Percentiles rank a stretch among this genome's conserved stretches.
Conservation (phyloP, 1,140 invertebrate species). For the Lepidotrigona ventralis region DNA sequence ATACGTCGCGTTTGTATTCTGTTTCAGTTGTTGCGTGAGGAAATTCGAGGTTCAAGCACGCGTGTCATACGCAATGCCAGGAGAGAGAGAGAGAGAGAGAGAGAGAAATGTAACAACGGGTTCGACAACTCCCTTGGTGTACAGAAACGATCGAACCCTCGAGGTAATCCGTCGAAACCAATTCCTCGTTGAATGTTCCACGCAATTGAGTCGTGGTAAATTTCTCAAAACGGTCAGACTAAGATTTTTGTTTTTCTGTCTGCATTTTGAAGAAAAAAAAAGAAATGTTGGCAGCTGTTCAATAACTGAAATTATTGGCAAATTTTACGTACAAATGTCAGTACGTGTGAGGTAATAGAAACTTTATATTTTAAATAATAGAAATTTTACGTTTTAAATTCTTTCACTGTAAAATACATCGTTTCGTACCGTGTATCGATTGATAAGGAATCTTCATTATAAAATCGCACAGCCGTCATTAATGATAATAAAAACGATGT, state of each 20-base stretch:
- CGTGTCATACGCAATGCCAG: constrained; percentile 38
- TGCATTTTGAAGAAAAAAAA: neutral
- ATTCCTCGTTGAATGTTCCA: neutral
- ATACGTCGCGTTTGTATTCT: constrained; percentile 44
- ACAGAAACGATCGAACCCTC: constrained; percentile 6
- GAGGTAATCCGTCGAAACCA: constrained; percentile 2
- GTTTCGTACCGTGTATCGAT: no score
- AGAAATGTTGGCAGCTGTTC: neutral
- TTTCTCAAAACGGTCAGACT: no score
- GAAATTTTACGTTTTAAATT: no score
- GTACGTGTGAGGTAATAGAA: no score
- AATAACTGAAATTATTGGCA: neutral
- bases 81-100: neutral
- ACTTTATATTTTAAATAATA: no score
- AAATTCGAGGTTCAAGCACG: constrained; percentile 51
- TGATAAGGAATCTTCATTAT: no score
- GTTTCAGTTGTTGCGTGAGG: constrained; percentile 48
- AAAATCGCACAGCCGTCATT: no score
- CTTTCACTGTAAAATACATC: no score
- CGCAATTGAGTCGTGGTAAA: neutral
- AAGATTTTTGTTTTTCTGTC: neutral
- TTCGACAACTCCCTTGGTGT: neutral
- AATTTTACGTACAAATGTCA: no score
- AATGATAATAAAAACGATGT: no score
- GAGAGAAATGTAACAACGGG: neutral